Evolutionary conservation across 2,113 vertebrate species (phyloP).

Genomic region (Microtus oregoni): DNA sequence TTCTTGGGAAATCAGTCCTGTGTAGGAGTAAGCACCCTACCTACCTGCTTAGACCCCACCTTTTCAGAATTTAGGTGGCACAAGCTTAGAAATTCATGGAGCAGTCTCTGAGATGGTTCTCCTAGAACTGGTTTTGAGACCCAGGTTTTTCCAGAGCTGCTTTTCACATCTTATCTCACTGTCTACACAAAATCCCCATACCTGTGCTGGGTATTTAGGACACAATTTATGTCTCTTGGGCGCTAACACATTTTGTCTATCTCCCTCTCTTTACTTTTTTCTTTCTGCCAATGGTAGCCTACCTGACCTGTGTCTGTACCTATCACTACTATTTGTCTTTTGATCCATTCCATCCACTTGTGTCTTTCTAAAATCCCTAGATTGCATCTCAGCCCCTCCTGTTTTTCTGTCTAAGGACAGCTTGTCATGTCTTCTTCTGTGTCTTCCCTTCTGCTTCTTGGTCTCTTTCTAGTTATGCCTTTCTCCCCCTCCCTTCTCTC

Average conservation of each 20-base stretch:
- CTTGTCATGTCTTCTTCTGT: neutral
- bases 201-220: neutral
- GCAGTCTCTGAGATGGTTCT: neutral
- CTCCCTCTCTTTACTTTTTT: rapidly evolving
- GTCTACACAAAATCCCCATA: neutral
- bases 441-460: neutral
- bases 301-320: neutral
- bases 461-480: neutral
- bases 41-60: no score
- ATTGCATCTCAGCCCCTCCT: neutral
- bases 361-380: neutral
- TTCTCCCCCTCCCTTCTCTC: neutral
- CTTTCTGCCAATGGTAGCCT: rapidly evolving
- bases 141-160: neutral
- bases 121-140: neutral
- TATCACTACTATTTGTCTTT: neutral
- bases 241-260: no score
- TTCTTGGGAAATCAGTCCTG: neutral
- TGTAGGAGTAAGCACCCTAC: no score
- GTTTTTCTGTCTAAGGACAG: neutral
- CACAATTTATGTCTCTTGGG: no score
- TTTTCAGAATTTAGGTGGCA: neutral
- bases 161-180: neutral
- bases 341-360: neutral
- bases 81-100: neutral